These are phyloP conservation scores for Crotalus horridus DNA, from an alignment of 2,113 vertebrate genomes.

Conservation along the genomic window DNA sequence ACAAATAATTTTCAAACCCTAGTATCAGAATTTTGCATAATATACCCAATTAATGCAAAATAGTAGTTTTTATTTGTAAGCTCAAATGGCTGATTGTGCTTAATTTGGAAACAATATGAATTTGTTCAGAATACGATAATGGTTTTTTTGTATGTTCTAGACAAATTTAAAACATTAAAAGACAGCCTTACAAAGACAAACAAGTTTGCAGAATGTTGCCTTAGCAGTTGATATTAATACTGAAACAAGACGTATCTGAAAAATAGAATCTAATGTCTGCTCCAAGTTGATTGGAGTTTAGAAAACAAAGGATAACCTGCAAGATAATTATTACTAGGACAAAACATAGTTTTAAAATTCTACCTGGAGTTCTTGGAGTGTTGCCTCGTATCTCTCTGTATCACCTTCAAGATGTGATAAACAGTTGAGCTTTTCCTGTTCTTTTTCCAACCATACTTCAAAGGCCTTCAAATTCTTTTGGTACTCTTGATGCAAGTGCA, in stretches of 20 bases:
- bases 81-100: neutral
- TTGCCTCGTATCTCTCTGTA: slow-evolving; percentile 77
- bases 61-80: neutral
- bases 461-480: slow-evolving; percentile 87
- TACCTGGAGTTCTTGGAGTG: slow-evolving; percentile 85
- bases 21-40: neutral
- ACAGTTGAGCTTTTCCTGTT: slow-evolving; percentile 80
- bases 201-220: neutral
- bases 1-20: neutral
- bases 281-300: neutral
- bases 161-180: neutral
- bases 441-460: slow-evolving; percentile 90
- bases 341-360: neutral
- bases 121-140: neutral
- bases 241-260: neutral
- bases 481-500: slow-evolving; percentile 88
- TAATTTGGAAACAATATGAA: neutral
- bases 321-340: neutral
- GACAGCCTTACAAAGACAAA: neutral
- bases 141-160: neutral
- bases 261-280: neutral
- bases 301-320: neutral
- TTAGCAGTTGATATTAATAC: neutral
- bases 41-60: neutral
- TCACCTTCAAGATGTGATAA: slow-evolving; percentile 81